phyloP scores from a whole-genome alignment of 2,113 vertebrate species.

The Cryptomyrus ogoouensis region DNA sequence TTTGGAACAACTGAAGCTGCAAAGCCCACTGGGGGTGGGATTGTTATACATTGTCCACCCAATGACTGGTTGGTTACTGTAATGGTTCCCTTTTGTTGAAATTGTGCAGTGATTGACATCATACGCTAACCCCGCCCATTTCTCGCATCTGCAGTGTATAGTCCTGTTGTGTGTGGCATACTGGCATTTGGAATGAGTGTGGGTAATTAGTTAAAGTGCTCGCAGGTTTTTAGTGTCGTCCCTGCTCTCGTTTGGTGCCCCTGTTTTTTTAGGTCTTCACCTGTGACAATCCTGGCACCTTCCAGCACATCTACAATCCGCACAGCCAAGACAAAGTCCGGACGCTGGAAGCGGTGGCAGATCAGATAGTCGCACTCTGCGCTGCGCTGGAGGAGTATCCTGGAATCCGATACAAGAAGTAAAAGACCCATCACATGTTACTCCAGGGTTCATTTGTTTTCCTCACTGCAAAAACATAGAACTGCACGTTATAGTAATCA shows the following conservation, averaged over 20 bases:
- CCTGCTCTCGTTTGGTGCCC: background rate
- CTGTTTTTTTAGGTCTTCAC: constrained; percentile 77
- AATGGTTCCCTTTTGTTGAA: background rate
- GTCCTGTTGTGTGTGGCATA: background rate
- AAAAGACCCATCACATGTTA: constrained; percentile 25
- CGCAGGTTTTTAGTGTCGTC: background rate
- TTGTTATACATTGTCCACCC: background rate
- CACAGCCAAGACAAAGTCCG: constrained; percentile 63
- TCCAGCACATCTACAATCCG: constrained; percentile 80
- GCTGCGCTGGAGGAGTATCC: constrained; percentile 90
- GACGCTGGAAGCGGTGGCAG: constrained; percentile 74
- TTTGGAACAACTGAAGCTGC: background rate
- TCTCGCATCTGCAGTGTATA: background rate
- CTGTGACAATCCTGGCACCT: constrained; percentile 76
- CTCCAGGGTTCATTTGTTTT: background rate
- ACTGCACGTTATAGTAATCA: background rate
- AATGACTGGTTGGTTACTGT: background rate
- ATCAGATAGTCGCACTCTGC: constrained; percentile 87
- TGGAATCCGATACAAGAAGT: constrained; percentile 86
- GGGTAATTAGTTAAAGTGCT: background rate
- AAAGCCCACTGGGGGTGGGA: background rate
- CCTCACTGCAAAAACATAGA: background rate
- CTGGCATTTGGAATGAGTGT: background rate
- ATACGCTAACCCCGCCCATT: background rate
- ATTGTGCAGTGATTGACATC: background rate